Evolutionary conservation across 2,113 vertebrate species (phyloP).

Genomic region (Ginglymostoma cirratum): DNA sequence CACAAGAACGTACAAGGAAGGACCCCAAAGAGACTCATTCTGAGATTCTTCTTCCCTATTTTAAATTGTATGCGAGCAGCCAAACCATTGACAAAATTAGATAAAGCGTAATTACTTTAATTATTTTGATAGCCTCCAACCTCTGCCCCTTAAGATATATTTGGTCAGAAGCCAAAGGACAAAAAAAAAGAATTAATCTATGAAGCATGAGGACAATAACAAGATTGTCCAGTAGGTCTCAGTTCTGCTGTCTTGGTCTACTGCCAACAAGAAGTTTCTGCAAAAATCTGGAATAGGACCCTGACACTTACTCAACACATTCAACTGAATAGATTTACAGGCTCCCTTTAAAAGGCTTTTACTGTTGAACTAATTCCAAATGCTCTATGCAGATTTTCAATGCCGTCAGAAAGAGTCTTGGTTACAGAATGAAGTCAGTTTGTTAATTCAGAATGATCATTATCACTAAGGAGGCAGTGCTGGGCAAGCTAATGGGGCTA

Average conservation of each 20-base stretch:
- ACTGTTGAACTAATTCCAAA: background rate
- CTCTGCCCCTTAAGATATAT: constrained; percentile 47
- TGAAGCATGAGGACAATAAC: constrained; percentile 50
- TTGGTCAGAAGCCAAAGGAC: constrained; percentile 44
- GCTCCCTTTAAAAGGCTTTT: background rate
- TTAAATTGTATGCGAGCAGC: constrained; percentile 2
- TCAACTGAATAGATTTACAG: background rate
- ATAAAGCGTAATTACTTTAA: constrained; percentile 40
- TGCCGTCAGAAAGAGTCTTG: background rate
- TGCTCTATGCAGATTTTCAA: background rate
- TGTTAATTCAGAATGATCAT: background rate
- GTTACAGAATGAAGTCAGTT: background rate
- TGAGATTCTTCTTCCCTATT: background rate
- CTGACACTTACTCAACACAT: background rate
- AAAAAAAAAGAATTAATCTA: constrained; percentile 47
- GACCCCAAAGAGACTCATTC: background rate
- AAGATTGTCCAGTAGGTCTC: constrained; percentile 48
- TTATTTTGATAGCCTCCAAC: constrained; percentile 46
- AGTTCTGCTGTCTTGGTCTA: background rate
- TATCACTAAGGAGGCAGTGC: too few species aligned
- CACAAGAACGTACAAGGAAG: background rate
- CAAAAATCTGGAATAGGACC: constrained; percentile 1
- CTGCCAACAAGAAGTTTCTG: background rate
- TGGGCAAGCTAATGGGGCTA: too few species aligned
- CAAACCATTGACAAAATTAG: background rate